Evolutionary conservation across 2,797 vertebrate species (phyloP).

Genomic region (Brachyrhaphis roseni): DNA sequence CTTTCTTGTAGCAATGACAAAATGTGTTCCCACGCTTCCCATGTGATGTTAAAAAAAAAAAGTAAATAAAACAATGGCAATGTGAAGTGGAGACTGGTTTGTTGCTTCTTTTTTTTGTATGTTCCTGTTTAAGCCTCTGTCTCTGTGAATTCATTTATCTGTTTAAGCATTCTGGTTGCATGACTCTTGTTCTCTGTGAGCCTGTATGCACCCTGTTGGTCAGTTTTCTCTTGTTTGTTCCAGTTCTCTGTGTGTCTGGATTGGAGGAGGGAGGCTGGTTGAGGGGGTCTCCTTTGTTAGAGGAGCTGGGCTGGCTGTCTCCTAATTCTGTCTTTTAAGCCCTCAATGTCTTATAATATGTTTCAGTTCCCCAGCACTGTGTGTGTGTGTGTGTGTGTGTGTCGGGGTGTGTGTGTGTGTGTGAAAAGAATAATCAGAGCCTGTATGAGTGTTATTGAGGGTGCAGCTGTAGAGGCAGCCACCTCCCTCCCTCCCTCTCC

Average conservation of each 20-base stretch:
- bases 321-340: conserved; percentile 74
- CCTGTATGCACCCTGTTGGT: conserved; percentile 53
- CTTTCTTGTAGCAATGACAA: conserved; percentile 64
- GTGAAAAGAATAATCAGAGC: conserved; percentile 78
- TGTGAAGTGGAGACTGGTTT: conserved; percentile 54
- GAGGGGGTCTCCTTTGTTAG: conserved; percentile 65
- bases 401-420: conserved; percentile 61
- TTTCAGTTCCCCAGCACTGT: conserved; percentile 71
- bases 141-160: conserved; percentile 53
- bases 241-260: conserved; percentile 62
- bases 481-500: conserved; percentile 58
- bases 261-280: conserved; percentile 10
- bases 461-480: conserved; percentile 83
- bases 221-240: conserved; percentile 63
- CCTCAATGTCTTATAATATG: conserved; percentile 79
- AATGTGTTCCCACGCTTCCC: conserved; percentile 69
- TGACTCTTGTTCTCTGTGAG: conserved; percentile 51
- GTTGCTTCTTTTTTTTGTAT: conserved; percentile 23
- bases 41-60: conserved; percentile 73
- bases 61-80: conserved; percentile 73
- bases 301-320: conserved; percentile 67
- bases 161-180: conserved; percentile 66
- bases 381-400: conserved; percentile 56
- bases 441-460: conserved; percentile 82
- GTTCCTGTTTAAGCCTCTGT: conserved; percentile 20